Evolutionary conservation across 23 tunicate species (phyloP).

Genomic region (Trididemnum miniatum): DNA sequence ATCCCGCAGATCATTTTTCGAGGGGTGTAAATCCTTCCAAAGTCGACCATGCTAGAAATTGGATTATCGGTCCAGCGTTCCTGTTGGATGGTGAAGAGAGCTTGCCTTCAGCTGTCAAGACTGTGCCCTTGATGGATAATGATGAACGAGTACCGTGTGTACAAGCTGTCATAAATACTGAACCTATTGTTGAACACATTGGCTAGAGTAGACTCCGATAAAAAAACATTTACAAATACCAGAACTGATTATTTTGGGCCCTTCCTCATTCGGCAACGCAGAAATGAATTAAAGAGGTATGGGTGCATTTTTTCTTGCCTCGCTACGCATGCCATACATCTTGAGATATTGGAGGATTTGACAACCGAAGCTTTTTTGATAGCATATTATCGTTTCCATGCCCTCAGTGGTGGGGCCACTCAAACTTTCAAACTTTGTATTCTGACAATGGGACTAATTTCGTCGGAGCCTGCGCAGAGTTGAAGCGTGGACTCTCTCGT

Average conservation of each 20-base stretch:
- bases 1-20: neutral
- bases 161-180: neutral
- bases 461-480: neutral
- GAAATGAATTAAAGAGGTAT: neutral
- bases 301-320: neutral
- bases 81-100: neutral
- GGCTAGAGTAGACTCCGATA: neutral
- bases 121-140: neutral
- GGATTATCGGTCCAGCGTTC: neutral
- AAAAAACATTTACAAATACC: neutral
- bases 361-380: neutral
- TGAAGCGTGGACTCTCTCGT: neutral
- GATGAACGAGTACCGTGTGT: no score
- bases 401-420: neutral
- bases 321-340: neutral
- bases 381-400: neutral
- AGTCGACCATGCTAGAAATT: neutral
- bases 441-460: slow-evolving; percentile 1
- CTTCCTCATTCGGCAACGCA: neutral
- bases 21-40: neutral
- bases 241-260: neutral
- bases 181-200: neutral
- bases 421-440: neutral
- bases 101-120: neutral
- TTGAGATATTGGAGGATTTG: neutral